Evolutionary conservation across 2,888 invertebrate genomes (phyloP).

Genomic region (Dioctria linearis): DNA sequence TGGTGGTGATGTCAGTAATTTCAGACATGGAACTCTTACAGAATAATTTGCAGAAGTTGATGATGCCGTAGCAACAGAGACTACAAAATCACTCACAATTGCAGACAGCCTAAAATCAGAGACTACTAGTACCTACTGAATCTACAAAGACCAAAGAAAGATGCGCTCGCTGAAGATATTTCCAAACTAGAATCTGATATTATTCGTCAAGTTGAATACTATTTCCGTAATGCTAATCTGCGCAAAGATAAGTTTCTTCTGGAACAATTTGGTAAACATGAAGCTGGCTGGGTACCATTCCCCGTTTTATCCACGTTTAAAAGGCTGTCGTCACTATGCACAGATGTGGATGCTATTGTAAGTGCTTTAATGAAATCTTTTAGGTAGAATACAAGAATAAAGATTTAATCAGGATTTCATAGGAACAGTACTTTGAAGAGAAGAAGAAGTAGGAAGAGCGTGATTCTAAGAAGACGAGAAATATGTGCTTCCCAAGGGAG

Average conservation of each 20-base stretch:
- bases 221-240: conserved; percentile 92
- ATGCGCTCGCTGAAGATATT: conserved; percentile 11
- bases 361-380: conserved; percentile 79
- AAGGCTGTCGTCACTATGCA: conserved; percentile 81
- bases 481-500: conserved; percentile 77
- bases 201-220: conserved; percentile 76
- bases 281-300: conserved; percentile 94
- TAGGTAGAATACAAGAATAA: conserved; percentile 78
- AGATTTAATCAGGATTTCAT: conserved; percentile 79
- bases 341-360: conserved; percentile 80
- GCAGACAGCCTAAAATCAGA: not conserved
- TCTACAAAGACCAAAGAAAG: not conserved
- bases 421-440: conserved; percentile 77
- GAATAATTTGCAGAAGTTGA: conserved; percentile 17
- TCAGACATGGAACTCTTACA: not conserved
- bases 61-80: no score
- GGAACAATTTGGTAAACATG: conserved; percentile 86
- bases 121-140: not conserved
- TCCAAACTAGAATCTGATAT: conserved; percentile 75
- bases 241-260: conserved; percentile 94
- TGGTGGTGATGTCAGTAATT: conserved; percentile 55
- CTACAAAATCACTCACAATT: not conserved
- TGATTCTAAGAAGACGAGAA: conserved; percentile 71
- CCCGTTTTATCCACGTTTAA: conserved; percentile 91
- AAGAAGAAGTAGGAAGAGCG: conserved; percentile 78